Evolutionary conservation across 2,797 vertebrate genomes (phyloP), one percentile per base, ranked within the genome.

Genomic region (Notolabrus celidotus): DNA sequence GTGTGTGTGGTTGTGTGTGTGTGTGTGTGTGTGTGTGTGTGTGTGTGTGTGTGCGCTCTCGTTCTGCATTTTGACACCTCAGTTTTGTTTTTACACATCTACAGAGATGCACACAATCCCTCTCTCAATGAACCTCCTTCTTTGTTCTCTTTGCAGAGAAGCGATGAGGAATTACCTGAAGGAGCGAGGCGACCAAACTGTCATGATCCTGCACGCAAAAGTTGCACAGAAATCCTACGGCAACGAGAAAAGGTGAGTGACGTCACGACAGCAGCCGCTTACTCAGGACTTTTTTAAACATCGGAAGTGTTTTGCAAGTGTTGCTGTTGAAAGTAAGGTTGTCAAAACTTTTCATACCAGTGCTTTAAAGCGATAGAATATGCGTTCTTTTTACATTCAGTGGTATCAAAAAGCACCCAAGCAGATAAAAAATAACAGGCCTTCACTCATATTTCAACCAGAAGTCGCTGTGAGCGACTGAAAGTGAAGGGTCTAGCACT

Each of bases 91-190:
- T 1, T 5, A 80, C 42, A 17, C 14, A 22, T 15, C 5, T 1
- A 29, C 39, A 17, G 17, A 43, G 17, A 31, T 15, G 51, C 47
- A n/a, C 8, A 12, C 34, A 12, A 11, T 10, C 3, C 12, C 34
- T 36, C 34, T 50, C 62, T 31, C 31, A 31, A n/a, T 29, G 27
- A 31, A 23, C 41, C 12, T 27, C 1, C 63, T 17, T 12, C 10
- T 53, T 65, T 33, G 19, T 31, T 31, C n/a, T 1, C 20, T 14
- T 27, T 46, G 79, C 91, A 99, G 97, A 94, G 97, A 99, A 97
- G 97, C 97, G 67, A 99, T 99, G 97, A 91, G 97, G 82, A 99
- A 98, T 93, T 99, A 99, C 89, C 94, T 99, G 85, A 99, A 98
- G 92, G 98, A 99, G 89, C 93, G 97, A 91, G 98, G 97, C 19